These are phyloP conservation scores for Glareola pratincola DNA, from an alignment of 2,113 vertebrate genomes.

Conservation along the genomic window DNA sequence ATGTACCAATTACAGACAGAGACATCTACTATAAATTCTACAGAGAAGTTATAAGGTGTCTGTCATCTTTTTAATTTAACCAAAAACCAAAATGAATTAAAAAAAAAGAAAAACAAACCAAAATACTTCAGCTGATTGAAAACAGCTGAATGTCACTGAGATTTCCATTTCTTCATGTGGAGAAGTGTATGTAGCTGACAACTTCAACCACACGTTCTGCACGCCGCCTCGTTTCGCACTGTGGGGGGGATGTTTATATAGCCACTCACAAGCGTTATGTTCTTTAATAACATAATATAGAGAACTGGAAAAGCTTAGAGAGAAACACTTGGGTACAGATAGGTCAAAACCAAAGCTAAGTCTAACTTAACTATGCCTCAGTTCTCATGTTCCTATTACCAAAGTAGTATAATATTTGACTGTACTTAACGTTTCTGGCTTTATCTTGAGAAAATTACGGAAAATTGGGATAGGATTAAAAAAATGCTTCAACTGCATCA, in stretches of 20 bases:
- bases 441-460: not conserved
- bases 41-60: not conserved
- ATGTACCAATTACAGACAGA: not conserved
- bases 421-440: constrained; percentile 3
- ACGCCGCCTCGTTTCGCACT: not conserved
- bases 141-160: not conserved
- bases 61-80: not conserved
- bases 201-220: constrained; percentile 5
- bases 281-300: constrained; percentile 33
- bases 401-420: constrained; percentile 19
- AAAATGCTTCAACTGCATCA: constrained; percentile 1
- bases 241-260: constrained; percentile 50
- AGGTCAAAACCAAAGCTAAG: constrained; percentile 3
- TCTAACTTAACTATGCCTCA: constrained; percentile 33
- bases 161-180: constrained; percentile 1
- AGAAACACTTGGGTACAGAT: constrained; percentile 11
- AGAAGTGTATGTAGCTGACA: not conserved
- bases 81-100: not conserved
- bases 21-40: not conserved
- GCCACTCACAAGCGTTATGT: not conserved
- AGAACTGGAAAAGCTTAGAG: constrained; percentile 2
- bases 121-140: not conserved
- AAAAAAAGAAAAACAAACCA: not conserved
- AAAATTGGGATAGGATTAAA: not conserved
- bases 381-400: constrained; percentile 39